Conservation (phyloP, 2,888 invertebrate species). For the Mactromeris polynyma region DNA sequence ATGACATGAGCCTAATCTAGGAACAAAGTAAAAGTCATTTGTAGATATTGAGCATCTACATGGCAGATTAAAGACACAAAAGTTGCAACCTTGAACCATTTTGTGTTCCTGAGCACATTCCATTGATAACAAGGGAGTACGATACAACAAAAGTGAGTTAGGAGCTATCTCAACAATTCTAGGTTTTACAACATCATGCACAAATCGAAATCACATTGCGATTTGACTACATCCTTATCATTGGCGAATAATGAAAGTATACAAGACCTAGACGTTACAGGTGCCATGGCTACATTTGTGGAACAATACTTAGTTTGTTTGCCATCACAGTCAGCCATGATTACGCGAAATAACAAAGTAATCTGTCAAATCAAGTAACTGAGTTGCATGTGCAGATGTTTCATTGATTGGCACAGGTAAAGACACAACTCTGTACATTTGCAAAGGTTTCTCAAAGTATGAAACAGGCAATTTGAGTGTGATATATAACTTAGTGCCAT, state of each 20-base stretch:
- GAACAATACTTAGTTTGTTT: constrained; percentile 22
- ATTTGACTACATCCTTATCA: constrained; percentile 41
- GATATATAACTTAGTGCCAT: constrained; percentile 42
- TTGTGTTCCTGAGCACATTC: constrained; percentile 33
- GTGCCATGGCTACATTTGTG: constrained; percentile 32
- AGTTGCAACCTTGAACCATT: constrained; percentile 54
- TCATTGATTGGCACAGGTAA: constrained; percentile 59
- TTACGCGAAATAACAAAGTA: constrained; percentile 22
- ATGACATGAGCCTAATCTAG: constrained; percentile 43
- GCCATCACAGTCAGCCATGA: no score
- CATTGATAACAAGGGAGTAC: constrained; percentile 36
- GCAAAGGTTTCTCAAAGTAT: constrained; percentile 47
- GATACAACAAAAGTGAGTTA: constrained; percentile 45
- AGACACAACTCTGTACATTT: constrained; percentile 49
- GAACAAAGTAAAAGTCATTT: constrained; percentile 32
- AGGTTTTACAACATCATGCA: constrained; percentile 43
- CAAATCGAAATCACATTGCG: constrained; percentile 43
- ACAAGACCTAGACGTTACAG: constrained; percentile 41
- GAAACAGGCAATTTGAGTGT: constrained; percentile 60
- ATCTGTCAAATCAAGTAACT: constrained; percentile 34
- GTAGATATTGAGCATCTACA: constrained; percentile 58
- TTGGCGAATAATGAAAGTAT: constrained; percentile 44
- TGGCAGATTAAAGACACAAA: constrained; percentile 50
- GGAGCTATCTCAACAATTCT: constrained; percentile 40
- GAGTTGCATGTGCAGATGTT: constrained; percentile 63